phyloP scores from a whole-genome alignment of 2,888 invertebrate genomes.

The Ophion ellenae region DNA sequence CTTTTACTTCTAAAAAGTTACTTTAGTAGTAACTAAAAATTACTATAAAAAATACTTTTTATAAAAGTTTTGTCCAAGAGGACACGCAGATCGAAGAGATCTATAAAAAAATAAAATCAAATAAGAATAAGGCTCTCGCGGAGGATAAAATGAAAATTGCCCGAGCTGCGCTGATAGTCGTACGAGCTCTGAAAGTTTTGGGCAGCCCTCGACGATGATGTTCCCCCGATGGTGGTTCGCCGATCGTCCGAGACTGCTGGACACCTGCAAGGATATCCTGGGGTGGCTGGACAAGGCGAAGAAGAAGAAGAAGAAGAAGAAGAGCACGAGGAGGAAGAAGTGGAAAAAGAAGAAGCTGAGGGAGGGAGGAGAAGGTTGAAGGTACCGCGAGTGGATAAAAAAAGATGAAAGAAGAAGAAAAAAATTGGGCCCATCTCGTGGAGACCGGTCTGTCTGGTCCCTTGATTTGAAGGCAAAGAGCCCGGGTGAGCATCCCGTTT shows the following conservation, averaged over 20 bases:
- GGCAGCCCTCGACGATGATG: conserved; percentile 45
- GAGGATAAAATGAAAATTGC: neutral
- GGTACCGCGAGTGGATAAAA: conserved; percentile 16
- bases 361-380: conserved; percentile 14
- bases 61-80: no score
- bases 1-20: no score
- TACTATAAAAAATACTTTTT: no score
- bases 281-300: conserved; percentile 66
- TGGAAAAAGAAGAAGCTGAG: conserved; percentile 38
- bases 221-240: conserved; percentile 28
- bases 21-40: no score
- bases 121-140: neutral
- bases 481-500: conserved; percentile 55
- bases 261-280: conserved; percentile 63
- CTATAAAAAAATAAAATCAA: neutral
- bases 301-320: conserved; percentile 59
- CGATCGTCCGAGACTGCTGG: conserved; percentile 52
- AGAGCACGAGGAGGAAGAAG: conserved; percentile 62
- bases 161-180: neutral
- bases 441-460: conserved; percentile 73
- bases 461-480: conserved; percentile 69
- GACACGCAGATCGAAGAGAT: no score
- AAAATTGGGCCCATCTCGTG: conserved; percentile 64
- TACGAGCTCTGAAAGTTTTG: conserved; percentile 28
- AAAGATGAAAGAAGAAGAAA: conserved; percentile 44